Evolutionary conservation across 1,140 invertebrate species (phyloP).

Genomic region (Portunus trituberculatus): DNA sequence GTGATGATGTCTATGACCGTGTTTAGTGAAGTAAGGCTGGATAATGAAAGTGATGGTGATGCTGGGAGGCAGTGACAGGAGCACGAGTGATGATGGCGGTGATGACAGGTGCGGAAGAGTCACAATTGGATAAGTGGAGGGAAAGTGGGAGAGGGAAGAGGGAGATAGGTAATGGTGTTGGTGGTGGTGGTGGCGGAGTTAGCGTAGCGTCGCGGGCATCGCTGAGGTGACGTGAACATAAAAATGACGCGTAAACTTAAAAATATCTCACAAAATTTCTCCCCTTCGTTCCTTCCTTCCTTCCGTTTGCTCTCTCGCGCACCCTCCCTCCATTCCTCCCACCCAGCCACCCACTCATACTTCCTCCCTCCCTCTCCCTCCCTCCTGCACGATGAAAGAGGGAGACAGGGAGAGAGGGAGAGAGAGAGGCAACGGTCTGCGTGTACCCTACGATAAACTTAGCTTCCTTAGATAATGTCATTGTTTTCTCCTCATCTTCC

Average conservation of each 20-base stretch:
- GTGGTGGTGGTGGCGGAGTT: not conserved
- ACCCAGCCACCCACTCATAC: not conserved
- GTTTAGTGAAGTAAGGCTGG: not conserved
- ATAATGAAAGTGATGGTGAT: not conserved
- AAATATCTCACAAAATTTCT: conserved; percentile 12
- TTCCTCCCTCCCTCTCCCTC: not conserved
- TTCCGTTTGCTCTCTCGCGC: not conserved
- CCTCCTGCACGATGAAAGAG: not conserved
- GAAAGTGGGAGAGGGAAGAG: too few species aligned
- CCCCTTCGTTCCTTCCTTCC: conserved; percentile 15
- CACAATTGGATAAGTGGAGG: too few species aligned
- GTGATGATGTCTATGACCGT: not conserved
- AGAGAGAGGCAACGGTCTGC: too few species aligned
- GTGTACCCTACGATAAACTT: not conserved
- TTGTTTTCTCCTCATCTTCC: not conserved
- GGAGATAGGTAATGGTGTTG: not conserved
- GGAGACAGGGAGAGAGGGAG: not conserved
- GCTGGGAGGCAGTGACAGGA: not conserved
- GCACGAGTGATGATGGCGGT: not conserved
- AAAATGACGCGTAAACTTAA: not conserved
- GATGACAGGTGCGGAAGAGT: too few species aligned
- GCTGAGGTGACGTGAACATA: conserved; percentile 6
- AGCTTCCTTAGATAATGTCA: conserved; percentile 3
- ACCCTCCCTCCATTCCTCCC: not conserved
- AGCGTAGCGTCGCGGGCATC: not conserved